Evolutionary conservation across 2,797 vertebrate genomes (phyloP), one percentile per base, ranked within the genome.

Genomic region (Ptychadena robeensis): DNA sequence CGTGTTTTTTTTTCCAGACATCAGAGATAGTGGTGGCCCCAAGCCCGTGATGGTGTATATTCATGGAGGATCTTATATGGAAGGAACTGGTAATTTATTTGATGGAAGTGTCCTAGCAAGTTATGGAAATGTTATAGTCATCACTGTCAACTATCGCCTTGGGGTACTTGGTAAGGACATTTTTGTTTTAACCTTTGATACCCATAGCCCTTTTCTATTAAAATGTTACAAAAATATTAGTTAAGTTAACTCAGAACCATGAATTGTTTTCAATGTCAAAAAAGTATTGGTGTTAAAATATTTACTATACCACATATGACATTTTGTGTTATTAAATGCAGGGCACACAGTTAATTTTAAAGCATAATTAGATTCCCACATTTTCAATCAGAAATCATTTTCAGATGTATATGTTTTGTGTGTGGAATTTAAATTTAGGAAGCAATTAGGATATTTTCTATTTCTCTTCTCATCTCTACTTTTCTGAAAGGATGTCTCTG

Each of bases 21-120:
- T 99, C 90, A 97, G 97, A 91, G 98, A 99, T 93, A 99, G 98
- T 92, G 98, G 98, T 89, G 98, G 96, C 90, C 98, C 98, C 87
- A 99, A 99, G 91, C 98, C 98, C 31, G 98, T 99, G 88, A 99
- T 99, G 98, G 97, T 99, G 86, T 99, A 98, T 93, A 97, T 99
- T 91, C 98, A 99, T 0, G 98, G 98, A 87, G 98, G 97, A 86
- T 99, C 98, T 84, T 99, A 99, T 91, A 99, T 99, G 98, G 98
- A 99, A 94, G 98, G 98, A 89, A 99, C 98, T 86, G 98, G 96
- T 88, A 99, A 99, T 94, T 96, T 99, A 88, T 99, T 98, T 91
- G 98, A 99, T 86, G 98, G 98, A 90, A 99, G 97, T 94, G 97
- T 99, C 92, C 94, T 99, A 94, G 97, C 98, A 89, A 99, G 98